Evolutionary conservation across 2,888 invertebrate genomes (phyloP).

Genomic region (Xanthia togata): DNA sequence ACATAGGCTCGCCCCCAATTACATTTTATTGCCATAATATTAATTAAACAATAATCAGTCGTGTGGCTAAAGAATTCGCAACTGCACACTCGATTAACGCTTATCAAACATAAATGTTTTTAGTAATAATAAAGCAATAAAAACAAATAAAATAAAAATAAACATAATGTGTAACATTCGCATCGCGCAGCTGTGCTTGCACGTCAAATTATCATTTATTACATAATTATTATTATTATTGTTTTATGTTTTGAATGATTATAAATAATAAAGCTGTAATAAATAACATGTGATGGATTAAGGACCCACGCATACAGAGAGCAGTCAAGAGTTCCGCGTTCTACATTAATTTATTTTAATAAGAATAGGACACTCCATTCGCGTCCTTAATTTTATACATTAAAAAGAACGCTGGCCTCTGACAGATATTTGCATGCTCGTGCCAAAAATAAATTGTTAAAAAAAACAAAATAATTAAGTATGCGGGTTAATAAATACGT

Average conservation of each 20-base stretch:
- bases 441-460: not conserved
- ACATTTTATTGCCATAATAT: too few species aligned
- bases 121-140: conserved; percentile 41
- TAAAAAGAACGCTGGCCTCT: conserved; percentile 3
- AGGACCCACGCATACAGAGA: conserved; percentile 1
- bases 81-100: conserved; percentile 39
- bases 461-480: not conserved
- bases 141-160: conserved; percentile 56
- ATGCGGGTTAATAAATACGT: not conserved
- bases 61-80: conserved; percentile 59
- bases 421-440: not conserved
- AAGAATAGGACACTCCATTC: not conserved
- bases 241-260: conserved; percentile 6
- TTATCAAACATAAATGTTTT: conserved; percentile 31
- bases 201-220: conserved; percentile 42
- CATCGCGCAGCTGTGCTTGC: conserved; percentile 50
- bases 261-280: conserved; percentile 41
- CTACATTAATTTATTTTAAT: not conserved
- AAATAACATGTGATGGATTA: conserved; percentile 30
- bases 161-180: conserved; percentile 53
- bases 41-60: conserved; percentile 36
- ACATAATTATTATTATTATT: conserved; percentile 20
- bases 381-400: not conserved
- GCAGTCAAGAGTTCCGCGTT: conserved; percentile 21
- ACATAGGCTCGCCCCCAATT: too few species aligned